Evolutionary conservation across 2,797 vertebrate genomes (phyloP).

Genomic region (Cyclura pinguis): DNA sequence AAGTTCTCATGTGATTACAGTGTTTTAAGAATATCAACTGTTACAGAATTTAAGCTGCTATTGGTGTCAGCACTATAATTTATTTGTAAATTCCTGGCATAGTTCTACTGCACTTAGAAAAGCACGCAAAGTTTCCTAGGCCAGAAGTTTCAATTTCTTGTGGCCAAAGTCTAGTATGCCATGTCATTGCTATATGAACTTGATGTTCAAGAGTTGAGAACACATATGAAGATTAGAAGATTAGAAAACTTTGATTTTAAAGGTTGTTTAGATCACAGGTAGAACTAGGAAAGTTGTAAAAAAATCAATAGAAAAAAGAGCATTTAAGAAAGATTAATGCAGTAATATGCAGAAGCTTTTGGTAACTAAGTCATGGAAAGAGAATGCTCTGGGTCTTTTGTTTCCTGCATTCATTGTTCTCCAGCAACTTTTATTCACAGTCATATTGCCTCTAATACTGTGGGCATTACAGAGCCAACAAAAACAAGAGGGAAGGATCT

Average conservation of each 20-base stretch:
- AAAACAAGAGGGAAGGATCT: too few species aligned
- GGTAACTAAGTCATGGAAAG: too few species aligned
- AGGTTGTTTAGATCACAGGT: neutral
- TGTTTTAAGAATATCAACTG: neutral
- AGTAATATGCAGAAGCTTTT: too few species aligned
- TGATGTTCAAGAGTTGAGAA: slow-evolving; percentile 9
- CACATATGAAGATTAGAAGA: neutral
- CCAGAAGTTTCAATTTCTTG: slow-evolving; percentile 15
- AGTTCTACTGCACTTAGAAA: slow-evolving; percentile 6
- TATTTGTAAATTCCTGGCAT: slow-evolving; percentile 10
- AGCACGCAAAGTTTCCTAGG: neutral
- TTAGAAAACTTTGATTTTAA: neutral
- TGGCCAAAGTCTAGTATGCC: neutral
- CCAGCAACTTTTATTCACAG: neutral
- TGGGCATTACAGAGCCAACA: neutral
- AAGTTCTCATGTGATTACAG: neutral
- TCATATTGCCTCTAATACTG: neutral
- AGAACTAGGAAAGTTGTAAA: too few species aligned
- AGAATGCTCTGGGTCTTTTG: too few species aligned
- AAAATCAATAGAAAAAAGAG: too few species aligned
- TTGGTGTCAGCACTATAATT: neutral
- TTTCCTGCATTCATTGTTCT: too few species aligned
- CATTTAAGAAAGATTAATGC: too few species aligned
- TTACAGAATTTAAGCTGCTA: neutral
- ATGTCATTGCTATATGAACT: slow-evolving; percentile 8